Conservation (phyloP, 2,113 vertebrate species). For the Stigmatopora argus region DNA sequence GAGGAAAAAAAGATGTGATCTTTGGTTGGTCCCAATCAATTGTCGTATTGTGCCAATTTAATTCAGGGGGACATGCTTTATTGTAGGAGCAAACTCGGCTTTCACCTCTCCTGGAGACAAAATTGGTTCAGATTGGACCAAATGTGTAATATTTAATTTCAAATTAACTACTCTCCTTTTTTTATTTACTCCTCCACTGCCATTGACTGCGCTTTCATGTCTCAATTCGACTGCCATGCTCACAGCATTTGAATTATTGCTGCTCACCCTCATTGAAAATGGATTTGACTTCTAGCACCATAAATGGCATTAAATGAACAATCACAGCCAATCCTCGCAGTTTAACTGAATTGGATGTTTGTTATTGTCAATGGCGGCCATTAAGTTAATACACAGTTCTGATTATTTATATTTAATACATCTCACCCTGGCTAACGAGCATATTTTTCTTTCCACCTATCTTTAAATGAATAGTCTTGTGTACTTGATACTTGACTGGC, state of each 20-base stretch:
- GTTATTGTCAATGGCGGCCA: no score
- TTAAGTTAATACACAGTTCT: background rate
- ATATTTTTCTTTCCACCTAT: background rate
- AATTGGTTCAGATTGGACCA: background rate
- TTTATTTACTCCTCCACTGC: background rate
- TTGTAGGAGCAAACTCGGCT: background rate
- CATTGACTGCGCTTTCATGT: no score
- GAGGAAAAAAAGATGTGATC: background rate
- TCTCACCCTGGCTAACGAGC: background rate
- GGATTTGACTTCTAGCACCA: no score
- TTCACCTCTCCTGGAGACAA: background rate
- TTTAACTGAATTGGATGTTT: no score
- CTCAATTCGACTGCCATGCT: no score
- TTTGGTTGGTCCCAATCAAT: no score
- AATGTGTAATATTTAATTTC: background rate
- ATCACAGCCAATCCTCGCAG: no score
- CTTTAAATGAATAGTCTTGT: background rate
- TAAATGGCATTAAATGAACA: no score
- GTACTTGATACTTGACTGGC: background rate
- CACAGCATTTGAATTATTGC: no score
- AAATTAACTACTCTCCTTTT: slow-evolving; percentile 10
- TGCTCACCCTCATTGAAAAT: no score
- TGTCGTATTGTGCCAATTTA: no score
- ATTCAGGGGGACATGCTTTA: background rate
- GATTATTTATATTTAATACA: background rate